Conservation (phyloP, 2,888 invertebrate genomes). For the Drosophila anomelani region DNA sequence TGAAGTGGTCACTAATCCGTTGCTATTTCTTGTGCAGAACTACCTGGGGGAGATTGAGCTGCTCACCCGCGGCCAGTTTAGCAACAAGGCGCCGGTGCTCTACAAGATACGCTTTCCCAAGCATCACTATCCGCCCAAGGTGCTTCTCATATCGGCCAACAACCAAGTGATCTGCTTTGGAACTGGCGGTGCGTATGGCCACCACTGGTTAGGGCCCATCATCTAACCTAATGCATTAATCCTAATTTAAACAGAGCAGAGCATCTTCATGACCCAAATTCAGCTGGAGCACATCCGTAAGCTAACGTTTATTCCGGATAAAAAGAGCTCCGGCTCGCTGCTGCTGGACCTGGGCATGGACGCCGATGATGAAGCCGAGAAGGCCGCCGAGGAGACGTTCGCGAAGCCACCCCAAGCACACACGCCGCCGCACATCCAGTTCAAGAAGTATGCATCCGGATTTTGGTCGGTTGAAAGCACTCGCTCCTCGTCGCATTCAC, state of each 20-base stretch:
- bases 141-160: conserved; percentile 87
- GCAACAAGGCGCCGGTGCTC: conserved; percentile 82
- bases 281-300: conserved; percentile 83
- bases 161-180: conserved; percentile 87
- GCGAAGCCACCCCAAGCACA: conserved; percentile 14
- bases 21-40: conserved; percentile 83
- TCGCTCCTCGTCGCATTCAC: conserved; percentile 26
- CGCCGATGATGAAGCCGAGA: conserved; percentile 9
- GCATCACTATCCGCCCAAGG: conserved; percentile 86
- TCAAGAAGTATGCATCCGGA: conserved; percentile 76
- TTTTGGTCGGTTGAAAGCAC: conserved; percentile 53
- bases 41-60: conserved; percentile 87
- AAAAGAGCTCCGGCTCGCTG: conserved; percentile 47
- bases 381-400: conserved; percentile 9
- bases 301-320: conserved; percentile 75
- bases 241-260: conserved; percentile 67
- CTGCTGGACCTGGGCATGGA: conserved; percentile 24
- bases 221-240: neutral
- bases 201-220: neutral
- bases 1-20: neutral
- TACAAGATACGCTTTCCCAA: conserved; percentile 88
- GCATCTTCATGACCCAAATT: conserved; percentile 82
- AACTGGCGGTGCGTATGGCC: conserved; percentile 85
- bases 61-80: conserved; percentile 83
- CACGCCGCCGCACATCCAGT: conserved; percentile 56